Conservation (phyloP, 1,140 invertebrate genomes). For the Bombus confusus region DNA sequence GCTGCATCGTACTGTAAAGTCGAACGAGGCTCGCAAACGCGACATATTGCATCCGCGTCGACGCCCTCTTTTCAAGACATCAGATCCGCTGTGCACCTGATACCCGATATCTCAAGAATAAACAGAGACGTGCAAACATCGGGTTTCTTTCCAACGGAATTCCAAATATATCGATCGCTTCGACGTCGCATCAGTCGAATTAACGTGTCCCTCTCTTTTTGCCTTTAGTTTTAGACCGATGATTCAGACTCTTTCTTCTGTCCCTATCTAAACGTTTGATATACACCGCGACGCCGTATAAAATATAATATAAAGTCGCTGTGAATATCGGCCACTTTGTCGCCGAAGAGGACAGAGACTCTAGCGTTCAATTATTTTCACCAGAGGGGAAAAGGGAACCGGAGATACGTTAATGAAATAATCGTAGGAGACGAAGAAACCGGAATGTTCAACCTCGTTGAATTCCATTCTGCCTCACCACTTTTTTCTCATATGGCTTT, state of each 20-base stretch:
- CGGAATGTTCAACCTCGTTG: constrained; percentile 51
- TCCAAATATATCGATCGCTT: constrained; percentile 28
- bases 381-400: not conserved
- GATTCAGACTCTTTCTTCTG: not conserved
- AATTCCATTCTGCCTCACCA: constrained; percentile 40
- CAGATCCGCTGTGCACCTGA: constrained; percentile 14
- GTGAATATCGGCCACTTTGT: constrained; percentile 2
- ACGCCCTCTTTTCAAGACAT: constrained; percentile 9
- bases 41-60: constrained; percentile 20
- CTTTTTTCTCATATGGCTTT: constrained; percentile 33
- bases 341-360: not conserved
- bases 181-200: not conserved
- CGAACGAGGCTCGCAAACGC: not conserved
- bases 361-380: constrained; percentile 23
- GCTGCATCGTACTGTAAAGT: not conserved
- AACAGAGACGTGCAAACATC: constrained; percentile 1
- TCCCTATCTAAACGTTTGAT: not conserved
- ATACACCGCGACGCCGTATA: not conserved
- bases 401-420: constrained; percentile 44
- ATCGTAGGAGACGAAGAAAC: constrained; percentile 48
- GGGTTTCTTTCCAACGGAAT: constrained; percentile 1
- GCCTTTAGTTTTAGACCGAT: not conserved
- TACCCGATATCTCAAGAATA: constrained; percentile 30
- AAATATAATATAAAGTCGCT: not conserved
- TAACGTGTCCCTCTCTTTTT: not conserved